phyloP scores from a whole-genome alignment of 2,797 vertebrate genomes.

The Artibeus jamaicensis region DNA sequence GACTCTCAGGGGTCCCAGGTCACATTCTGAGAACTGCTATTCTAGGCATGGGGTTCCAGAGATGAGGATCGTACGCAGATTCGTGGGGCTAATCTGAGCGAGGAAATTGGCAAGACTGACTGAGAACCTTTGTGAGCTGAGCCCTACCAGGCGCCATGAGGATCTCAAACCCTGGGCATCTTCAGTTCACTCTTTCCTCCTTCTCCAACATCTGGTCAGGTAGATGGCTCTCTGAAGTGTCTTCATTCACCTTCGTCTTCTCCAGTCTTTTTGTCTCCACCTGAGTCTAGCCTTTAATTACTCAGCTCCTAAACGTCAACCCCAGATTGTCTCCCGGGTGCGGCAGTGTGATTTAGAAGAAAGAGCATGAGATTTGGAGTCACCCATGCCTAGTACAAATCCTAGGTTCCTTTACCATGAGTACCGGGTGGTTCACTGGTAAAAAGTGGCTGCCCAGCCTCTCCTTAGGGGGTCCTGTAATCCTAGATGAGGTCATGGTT shows the following conservation, averaged over 20 bases:
- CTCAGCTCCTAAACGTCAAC: neutral
- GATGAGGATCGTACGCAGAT: neutral
- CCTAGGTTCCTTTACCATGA: neutral
- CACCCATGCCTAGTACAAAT: neutral
- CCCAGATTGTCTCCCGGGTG: neutral
- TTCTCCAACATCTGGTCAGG: neutral
- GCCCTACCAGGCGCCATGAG: rapidly evolving
- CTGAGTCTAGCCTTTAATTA: neutral
- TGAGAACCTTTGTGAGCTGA: neutral
- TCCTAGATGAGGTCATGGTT: neutral
- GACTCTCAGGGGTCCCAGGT: neutral
- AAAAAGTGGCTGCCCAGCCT: neutral
- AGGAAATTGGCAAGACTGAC: neutral
- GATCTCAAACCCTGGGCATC: neutral
- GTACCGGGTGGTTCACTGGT: too few species aligned
- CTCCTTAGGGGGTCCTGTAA: neutral
- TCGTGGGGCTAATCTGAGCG: neutral
- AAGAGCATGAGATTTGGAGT: neutral
- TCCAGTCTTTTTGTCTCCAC: neutral
- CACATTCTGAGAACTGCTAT: neutral
- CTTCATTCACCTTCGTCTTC: neutral
- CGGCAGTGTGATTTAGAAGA: neutral
- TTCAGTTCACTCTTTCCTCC: neutral
- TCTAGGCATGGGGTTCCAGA: neutral
- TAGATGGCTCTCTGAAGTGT: neutral